Percentiles rank a stretch among this genome's conserved stretches.
Evolutionary conservation across 2,888 invertebrate genomes (phyloP).

Genomic region (Leptopterna dolabrata): DNA sequence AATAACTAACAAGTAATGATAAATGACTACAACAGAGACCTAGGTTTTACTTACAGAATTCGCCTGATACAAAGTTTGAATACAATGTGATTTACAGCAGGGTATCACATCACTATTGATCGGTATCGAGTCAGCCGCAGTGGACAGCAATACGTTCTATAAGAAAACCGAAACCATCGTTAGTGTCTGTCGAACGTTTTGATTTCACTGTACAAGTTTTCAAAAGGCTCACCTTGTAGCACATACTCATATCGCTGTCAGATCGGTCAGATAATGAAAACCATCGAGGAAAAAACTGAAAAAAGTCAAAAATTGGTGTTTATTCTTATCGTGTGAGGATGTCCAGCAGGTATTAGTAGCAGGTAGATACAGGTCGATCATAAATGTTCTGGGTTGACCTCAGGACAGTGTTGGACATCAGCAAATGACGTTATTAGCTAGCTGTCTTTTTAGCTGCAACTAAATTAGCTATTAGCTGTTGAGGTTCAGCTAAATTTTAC

Average conservation of each 20-base stretch:
- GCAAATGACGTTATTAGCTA: too few relatives aligned
- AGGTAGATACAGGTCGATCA: too few relatives aligned
- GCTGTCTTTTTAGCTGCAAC: too few relatives aligned
- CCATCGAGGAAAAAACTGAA: constrained; percentile 21
- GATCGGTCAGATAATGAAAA: background rate
- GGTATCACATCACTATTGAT: background rate
- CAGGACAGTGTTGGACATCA: too few relatives aligned
- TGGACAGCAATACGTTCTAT: background rate
- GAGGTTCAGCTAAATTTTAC: too few relatives aligned
- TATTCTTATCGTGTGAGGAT: too few relatives aligned
- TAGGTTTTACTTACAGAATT: background rate
- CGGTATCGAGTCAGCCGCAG: background rate
- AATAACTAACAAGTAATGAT: background rate
- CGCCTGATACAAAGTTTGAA: background rate
- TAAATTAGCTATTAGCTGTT: too few relatives aligned
- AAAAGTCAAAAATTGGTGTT: background rate
- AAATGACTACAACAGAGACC: too few relatives aligned
- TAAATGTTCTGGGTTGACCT: too few relatives aligned
- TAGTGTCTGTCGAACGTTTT: too few relatives aligned
- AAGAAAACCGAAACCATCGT: background rate
- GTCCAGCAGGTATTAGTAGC: background rate
- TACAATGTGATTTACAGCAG: background rate
- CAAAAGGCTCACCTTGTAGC: background rate
- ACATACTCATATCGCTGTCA: background rate
- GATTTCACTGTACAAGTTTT: background rate